phyloP scores from a whole-genome alignment of 2,113 vertebrate species.

The Bujurquina vittata region DNA sequence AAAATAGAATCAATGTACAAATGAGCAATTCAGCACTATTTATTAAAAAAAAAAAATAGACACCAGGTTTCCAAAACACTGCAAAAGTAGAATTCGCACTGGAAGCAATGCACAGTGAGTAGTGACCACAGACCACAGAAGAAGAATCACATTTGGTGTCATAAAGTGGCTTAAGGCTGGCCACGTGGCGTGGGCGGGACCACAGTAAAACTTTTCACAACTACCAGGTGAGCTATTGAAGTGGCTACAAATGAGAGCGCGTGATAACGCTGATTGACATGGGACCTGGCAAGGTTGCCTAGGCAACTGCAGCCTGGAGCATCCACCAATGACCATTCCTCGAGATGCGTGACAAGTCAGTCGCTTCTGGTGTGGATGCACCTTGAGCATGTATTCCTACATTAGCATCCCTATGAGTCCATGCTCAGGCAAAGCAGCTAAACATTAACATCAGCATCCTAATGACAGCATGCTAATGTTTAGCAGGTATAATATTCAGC shows the following conservation, averaged over 20 bases:
- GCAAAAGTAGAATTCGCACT: not conserved
- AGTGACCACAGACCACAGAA: not conserved
- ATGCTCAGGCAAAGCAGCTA: no score
- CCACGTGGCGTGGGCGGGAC: not conserved
- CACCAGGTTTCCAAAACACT: not conserved
- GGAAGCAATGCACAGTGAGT: no score
- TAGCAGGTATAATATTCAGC: no score
- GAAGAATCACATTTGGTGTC: not conserved
- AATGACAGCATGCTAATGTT: no score
- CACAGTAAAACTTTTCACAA: not conserved
- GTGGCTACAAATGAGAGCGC: not conserved
- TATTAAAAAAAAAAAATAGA: not conserved
- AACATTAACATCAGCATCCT: no score
- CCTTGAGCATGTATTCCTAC: no score
- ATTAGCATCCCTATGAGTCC: no score
- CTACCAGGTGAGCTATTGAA: not conserved
- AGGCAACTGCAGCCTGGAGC: not conserved
- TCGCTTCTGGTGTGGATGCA: no score
- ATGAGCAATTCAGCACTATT: not conserved
- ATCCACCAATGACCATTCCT: not conserved
- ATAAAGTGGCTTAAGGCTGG: not conserved
- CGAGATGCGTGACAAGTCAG: no score
- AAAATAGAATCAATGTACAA: not conserved
- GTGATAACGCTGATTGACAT: not conserved
- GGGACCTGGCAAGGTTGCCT: not conserved